These are phyloP conservation scores for Hydrozoanthus tunicans DNA, from an alignment of 64 coral and sea anemone species.

Conservation along the genomic window DNA sequence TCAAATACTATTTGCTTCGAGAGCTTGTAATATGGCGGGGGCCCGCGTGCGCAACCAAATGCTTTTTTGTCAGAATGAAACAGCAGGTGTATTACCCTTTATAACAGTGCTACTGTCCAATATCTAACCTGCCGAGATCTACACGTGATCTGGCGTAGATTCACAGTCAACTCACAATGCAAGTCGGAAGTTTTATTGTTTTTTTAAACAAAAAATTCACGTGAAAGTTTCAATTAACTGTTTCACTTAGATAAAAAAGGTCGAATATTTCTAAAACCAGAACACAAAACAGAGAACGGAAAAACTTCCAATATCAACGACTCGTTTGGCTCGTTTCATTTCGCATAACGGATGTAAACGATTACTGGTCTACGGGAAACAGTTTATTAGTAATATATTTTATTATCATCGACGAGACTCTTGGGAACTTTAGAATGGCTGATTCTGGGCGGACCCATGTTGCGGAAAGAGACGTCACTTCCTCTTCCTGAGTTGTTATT, in stretches of 20 bases:
- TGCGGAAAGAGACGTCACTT: constrained; percentile 31
- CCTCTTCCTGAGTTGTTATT: background rate
- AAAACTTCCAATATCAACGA: background rate
- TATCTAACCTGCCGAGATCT: background rate
- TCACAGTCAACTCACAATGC: background rate
- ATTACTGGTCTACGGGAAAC: background rate
- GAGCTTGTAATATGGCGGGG: background rate
- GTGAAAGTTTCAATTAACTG: too few species aligned
- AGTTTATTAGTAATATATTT: background rate
- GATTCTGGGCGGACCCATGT: constrained; percentile 19
- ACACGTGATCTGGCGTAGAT: background rate
- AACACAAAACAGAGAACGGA: background rate
- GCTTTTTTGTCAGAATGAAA: background rate
- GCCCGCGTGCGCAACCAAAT: background rate
- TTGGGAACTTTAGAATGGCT: background rate
- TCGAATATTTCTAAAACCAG: background rate
- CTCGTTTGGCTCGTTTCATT: background rate
- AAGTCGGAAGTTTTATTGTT: too few species aligned
- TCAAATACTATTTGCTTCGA: background rate
- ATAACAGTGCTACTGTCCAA: background rate
- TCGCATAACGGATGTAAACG: background rate
- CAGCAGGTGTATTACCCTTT: too few species aligned
- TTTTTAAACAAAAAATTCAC: too few species aligned
- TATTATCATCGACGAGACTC: constrained; percentile 19
- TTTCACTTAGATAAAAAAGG: too few species aligned